These are phyloP conservation scores for Noturus placidus DNA, from an alignment of 2,113 vertebrate genomes.

Conservation along the genomic window DNA sequence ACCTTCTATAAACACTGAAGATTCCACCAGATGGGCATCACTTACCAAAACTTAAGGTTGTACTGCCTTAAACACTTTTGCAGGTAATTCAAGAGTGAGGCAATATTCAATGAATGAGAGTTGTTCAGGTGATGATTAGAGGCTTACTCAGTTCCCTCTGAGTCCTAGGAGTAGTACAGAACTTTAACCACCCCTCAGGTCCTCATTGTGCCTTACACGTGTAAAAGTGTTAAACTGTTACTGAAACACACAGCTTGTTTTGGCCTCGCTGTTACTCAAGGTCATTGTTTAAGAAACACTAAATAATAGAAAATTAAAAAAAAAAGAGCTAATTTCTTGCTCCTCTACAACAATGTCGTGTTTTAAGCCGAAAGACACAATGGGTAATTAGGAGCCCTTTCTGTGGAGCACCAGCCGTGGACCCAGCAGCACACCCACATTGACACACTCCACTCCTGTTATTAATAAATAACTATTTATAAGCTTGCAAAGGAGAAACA, in stretches of 20 bases:
- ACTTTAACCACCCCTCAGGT: not conserved
- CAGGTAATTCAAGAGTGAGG: not conserved
- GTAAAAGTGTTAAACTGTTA: not conserved
- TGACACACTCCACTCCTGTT: not conserved
- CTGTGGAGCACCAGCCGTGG: not conserved
- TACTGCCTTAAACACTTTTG: not conserved
- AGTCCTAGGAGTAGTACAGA: not conserved
- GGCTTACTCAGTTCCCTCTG: not conserved
- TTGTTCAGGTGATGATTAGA: not conserved
- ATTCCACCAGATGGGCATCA: not conserved
- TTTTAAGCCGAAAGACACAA: not conserved
- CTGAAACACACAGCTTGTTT: not conserved
- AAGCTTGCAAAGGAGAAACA: not conserved
- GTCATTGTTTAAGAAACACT: not conserved
- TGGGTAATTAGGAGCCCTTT: not conserved
- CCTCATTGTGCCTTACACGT: not conserved
- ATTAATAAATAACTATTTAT: slow-evolving; percentile 7
- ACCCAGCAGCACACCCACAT: not conserved
- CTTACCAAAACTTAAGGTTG: not conserved
- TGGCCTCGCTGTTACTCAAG: not conserved
- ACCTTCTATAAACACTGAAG: not conserved
- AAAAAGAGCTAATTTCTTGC: not conserved
- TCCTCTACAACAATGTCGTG: not conserved
- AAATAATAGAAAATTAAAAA: not conserved
- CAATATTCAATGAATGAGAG: not conserved